A percentile compares a stretch with the other conserved stretches of the same genome.
Evolutionary conservation across 2,797 vertebrate genomes (phyloP).

Genomic region (Myripristis jacobus): DNA sequence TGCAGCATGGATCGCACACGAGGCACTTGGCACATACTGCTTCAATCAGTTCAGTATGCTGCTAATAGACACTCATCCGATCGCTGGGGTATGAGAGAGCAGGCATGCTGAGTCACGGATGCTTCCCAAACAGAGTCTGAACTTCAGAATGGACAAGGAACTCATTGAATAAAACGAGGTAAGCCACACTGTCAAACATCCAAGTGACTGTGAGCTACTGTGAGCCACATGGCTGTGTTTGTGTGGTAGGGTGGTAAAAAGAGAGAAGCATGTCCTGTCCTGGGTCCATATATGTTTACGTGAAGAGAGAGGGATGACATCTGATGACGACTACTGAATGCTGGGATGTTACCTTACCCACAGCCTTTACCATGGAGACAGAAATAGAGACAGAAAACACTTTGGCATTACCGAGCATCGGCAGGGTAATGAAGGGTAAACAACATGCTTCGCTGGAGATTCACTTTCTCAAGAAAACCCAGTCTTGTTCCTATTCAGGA

Average conservation of each 20-base stretch:
- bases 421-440: constrained; percentile 1
- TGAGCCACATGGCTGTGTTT: constrained; percentile 21
- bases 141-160: constrained; percentile 43
- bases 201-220: constrained; percentile 37
- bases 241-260: constrained; percentile 10
- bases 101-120: constrained; percentile 62
- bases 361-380: constrained; percentile 41
- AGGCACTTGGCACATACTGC: constrained; percentile 6
- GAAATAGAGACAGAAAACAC: constrained; percentile 45
- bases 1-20: constrained; percentile 8
- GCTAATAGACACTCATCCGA: constrained; percentile 34
- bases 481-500: constrained; percentile 63
- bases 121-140: constrained; percentile 47
- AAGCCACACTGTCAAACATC: constrained; percentile 31
- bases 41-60: constrained; percentile 15
- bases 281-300: constrained; percentile 33
- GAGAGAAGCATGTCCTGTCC: constrained; percentile 4
- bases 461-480: constrained; percentile 58
- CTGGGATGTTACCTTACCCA: constrained; percentile 9
- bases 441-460: constrained; percentile 44
- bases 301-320: constrained; percentile 16
- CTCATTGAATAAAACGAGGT: constrained; percentile 57
- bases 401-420: constrained; percentile 1
- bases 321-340: constrained; percentile 30
- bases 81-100: constrained; percentile 44